These are phyloP conservation scores for Nomada ruficornis DNA, from an alignment of 2,888 invertebrate genomes.

Conservation along the genomic window DNA sequence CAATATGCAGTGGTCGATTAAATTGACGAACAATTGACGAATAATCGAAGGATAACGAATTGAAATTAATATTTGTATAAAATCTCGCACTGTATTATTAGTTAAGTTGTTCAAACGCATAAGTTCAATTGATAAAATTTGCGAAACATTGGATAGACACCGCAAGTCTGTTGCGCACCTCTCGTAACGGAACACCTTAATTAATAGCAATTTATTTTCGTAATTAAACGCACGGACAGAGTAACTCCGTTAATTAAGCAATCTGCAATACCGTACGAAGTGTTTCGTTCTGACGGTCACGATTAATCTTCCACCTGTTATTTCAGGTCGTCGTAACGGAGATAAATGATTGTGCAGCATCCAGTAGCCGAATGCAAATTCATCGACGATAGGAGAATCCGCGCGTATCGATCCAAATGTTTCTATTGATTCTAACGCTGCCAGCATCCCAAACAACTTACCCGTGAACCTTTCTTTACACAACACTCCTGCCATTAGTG, in stretches of 20 bases:
- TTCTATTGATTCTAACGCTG: conserved; percentile 31
- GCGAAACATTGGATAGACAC: not conserved
- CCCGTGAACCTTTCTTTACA: conserved; percentile 43
- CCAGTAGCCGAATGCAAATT: conserved; percentile 23
- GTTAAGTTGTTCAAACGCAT: not conserved
- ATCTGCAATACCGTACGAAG: not conserved
- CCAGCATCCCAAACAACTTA: conserved; percentile 39
- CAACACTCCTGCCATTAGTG: conserved; percentile 59
- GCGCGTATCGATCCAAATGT: conserved; percentile 46
- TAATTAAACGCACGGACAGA: conserved; percentile 22
- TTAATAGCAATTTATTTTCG: conserved; percentile 44
- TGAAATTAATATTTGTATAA: not conserved
- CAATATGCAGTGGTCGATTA: not conserved
- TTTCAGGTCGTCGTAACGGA: not conserved
- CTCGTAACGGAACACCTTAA: conserved; percentile 38
- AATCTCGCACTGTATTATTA: not conserved
- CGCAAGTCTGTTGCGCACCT: conserved; percentile 2
- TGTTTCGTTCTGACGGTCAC: not conserved
- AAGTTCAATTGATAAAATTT: not conserved
- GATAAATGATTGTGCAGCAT: conserved; percentile 37
- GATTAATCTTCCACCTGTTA: not conserved
- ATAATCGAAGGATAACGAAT: not conserved
- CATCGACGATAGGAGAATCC: conserved; percentile 33
- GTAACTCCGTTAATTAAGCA: conserved; percentile 17
- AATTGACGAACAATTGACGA: conserved; percentile 1